phyloP scores from a whole-genome alignment of 2,113 vertebrate species.

The Ovibos moschatus region DNA sequence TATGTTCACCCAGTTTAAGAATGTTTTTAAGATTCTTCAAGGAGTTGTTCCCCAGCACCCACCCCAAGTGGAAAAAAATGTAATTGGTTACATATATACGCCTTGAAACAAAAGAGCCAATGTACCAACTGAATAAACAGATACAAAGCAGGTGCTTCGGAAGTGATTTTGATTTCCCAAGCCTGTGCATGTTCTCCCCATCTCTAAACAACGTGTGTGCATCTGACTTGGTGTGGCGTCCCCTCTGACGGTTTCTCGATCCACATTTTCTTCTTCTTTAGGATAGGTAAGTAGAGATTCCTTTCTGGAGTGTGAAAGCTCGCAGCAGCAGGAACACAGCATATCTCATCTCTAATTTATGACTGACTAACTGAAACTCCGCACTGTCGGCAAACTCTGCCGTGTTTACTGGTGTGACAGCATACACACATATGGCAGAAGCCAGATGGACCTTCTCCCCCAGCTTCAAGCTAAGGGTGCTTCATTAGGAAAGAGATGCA shows the following conservation, averaged over 20 bases:
- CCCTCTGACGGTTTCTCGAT: background rate
- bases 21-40: conserved; percentile 47
- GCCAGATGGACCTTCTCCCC: conserved; percentile 87
- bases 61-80: background rate
- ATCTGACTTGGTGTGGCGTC: background rate
- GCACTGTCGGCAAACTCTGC: conserved; percentile 76
- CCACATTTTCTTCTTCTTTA: background rate
- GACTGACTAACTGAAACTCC: conserved; percentile 82
- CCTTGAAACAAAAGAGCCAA: background rate
- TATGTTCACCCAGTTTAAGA: conserved; percentile 40
- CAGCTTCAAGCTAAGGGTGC: conserved; percentile 82
- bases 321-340: conserved; percentile 73
- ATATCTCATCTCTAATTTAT: conserved; percentile 75
- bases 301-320: conserved; percentile 45
- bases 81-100: background rate
- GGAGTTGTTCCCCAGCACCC: background rate
- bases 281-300: conserved; percentile 18
- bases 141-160: background rate
- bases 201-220: background rate
- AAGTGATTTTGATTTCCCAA: background rate
- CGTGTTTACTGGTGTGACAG: conserved; percentile 83
- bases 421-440: conserved; percentile 85
- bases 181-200: background rate
- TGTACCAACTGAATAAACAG: background rate
- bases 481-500: conserved; percentile 85